Evolutionary conservation across 2,113 vertebrate species (phyloP).

Genomic region (Dicentrarchus labrax): DNA sequence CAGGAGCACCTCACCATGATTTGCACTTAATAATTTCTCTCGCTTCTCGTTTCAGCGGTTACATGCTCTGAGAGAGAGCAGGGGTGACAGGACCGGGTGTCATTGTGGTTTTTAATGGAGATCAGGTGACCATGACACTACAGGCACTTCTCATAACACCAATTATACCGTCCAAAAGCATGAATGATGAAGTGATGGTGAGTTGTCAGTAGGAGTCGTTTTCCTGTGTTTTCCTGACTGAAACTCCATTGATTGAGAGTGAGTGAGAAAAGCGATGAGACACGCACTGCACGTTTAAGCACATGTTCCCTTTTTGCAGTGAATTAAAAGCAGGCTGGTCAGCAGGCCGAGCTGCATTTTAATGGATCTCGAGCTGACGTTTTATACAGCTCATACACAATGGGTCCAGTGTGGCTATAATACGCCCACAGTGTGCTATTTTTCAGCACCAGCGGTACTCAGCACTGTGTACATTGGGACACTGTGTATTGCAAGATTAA

Average conservation of each 20-base stretch:
- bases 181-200: constrained; percentile 46
- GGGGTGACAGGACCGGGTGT: constrained; percentile 17
- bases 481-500: constrained; percentile 55
- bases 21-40: constrained; percentile 57
- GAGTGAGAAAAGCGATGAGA: constrained; percentile 17
- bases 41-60: constrained; percentile 31
- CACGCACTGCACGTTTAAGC: constrained; percentile 29
- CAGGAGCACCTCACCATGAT: constrained; percentile 28
- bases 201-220: constrained; percentile 29
- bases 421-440: constrained; percentile 65
- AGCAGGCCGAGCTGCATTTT: constrained; percentile 56
- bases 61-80: constrained; percentile 8
- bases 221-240: constrained; percentile 11
- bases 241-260: constrained; percentile 10
- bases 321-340: constrained; percentile 57
- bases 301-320: constrained; percentile 48
- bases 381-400: constrained; percentile 67
- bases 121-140: constrained; percentile 45
- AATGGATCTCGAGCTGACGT: constrained; percentile 64
- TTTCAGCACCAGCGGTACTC: constrained; percentile 51
- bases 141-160: constrained; percentile 33
- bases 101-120: constrained; percentile 50
- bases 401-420: constrained; percentile 66
- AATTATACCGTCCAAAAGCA: constrained; percentile 46
- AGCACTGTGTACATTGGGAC: constrained; percentile 32